These are phyloP conservation scores for Oryzias curvinotus DNA, from an alignment of 2,113 vertebrate species.

Conservation along the genomic window DNA sequence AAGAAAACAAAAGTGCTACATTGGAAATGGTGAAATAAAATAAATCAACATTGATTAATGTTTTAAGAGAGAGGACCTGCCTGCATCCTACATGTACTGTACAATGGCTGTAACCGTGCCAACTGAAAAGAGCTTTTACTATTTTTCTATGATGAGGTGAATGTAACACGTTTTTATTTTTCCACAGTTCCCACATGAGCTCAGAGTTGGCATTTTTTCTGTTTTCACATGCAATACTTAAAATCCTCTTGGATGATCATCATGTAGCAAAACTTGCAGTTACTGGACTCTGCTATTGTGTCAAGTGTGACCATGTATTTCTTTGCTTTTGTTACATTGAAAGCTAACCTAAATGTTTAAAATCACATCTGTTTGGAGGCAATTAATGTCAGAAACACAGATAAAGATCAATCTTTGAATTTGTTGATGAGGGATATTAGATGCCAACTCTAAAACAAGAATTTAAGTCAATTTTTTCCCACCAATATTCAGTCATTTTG, in stretches of 20 bases:
- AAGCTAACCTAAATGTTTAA: constrained; percentile 12
- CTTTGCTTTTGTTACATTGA: constrained; percentile 52
- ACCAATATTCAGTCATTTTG: too few relatives aligned
- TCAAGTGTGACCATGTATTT: constrained; percentile 67
- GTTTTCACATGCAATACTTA: constrained; percentile 72
- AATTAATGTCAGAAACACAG: constrained; percentile 5
- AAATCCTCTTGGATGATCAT: constrained; percentile 65
- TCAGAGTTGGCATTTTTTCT: constrained; percentile 27
- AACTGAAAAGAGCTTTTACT: constrained; percentile 54
- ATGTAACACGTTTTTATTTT: constrained; percentile 57
- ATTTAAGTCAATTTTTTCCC: too few relatives aligned
- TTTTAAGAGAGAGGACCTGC: constrained; percentile 14
- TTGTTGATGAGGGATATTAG: constrained; percentile 7
- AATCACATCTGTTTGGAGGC: constrained; percentile 29
- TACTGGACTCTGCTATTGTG: constrained; percentile 61
- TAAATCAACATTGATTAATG: constrained; percentile 2
- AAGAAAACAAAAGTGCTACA: constrained; percentile 18
- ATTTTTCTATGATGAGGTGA: constrained; percentile 62
- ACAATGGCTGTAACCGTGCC: constrained; percentile 25
- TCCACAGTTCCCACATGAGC: constrained; percentile 28
- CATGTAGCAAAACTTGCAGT: constrained; percentile 73
- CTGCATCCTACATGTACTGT: constrained; percentile 43
- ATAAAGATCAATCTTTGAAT: constrained; percentile 2
- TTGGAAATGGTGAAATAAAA: constrained; percentile 6
- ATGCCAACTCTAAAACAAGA: neutral